These are phyloP conservation scores for Jaculus jaculus DNA, from an alignment of 2,113 vertebrate genomes.

Conservation along the genomic window DNA sequence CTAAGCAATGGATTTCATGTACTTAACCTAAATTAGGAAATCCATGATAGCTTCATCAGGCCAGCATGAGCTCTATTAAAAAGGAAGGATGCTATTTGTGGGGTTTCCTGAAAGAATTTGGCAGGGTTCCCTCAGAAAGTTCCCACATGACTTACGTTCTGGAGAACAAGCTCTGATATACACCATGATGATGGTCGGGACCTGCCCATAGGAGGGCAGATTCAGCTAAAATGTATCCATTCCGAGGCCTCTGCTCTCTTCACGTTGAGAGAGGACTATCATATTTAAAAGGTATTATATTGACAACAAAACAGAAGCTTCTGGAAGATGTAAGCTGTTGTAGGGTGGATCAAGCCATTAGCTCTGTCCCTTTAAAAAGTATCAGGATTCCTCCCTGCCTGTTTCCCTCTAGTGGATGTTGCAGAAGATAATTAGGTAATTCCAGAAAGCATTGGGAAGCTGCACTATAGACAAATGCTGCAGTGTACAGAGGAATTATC, in stretches of 20 bases:
- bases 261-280: background rate
- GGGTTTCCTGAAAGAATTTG: background rate
- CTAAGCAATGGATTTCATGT: background rate
- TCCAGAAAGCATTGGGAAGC: slow-evolving; percentile 35
- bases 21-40: background rate
- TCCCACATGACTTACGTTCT: background rate
- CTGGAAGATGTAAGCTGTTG: background rate
- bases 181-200: fast-evolving
- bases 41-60: background rate
- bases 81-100: background rate
- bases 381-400: background rate
- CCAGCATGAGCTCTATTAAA: background rate
- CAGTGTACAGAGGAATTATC: slow-evolving; percentile 28
- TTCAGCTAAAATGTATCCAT: background rate
- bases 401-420: slow-evolving; percentile 18
- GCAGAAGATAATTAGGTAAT: slow-evolving; percentile 57
- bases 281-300: slow-evolving; percentile 8
- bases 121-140: background rate
- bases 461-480: background rate
- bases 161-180: background rate
- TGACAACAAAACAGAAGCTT: background rate
- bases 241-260: background rate
- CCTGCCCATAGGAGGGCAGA: background rate
- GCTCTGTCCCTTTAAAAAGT: slow-evolving; percentile 38
- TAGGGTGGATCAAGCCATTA: slow-evolving; percentile 24